Base-by-base conservation (phyloP, 2,797 vertebrate genomes). In the Xyrichtys novacula region DNA sequence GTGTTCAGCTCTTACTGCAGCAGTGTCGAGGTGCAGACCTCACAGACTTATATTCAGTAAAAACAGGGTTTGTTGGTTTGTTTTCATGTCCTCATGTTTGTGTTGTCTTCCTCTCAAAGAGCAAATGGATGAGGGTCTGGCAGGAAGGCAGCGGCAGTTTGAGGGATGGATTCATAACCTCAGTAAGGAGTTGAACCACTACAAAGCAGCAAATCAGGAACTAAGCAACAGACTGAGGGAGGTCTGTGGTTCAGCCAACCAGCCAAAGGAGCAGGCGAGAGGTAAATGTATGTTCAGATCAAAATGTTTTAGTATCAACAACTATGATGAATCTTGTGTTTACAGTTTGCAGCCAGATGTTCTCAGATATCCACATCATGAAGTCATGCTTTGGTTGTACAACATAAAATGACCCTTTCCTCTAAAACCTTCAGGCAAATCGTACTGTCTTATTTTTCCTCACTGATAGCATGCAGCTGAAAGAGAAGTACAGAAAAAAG, bases 101-200 rank as follows among this genome's bases (percentile, higher is more conserved):
- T 25, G 15, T 76, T 17, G 75, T 5, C 19, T 75, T 6, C 16
- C 2, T 0, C 17, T 25, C 31, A 22, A 36, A 99, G 98, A 98
- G 82, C 97, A 98, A 93, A 94, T 97, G 58, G 96, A 97, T 0
- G 97, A 97, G 72, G 97, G 96, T 2, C 83, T 97, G 43, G 94
- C 95, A 17, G 96, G 95, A 74, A 94, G 96, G 81, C 95, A 94
- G 91, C 92, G 96, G 59, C 97, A 97, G 59, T 98, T 96, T 1
- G 96, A 99, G 81, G 91, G 89, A 0, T 94, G 94, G 93, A 98
- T 98, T 68, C 95, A 96, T 69, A 93, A 89, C 55, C 94, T 99
- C 82, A 95, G 94, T 86, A 96, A 94, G 83, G 97, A 99, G 81
- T 93, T 98, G 49, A 93, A 92, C 83, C 93, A 93, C 79, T 96